Evolutionary conservation across 2,888 invertebrate genomes (phyloP), one percentile per base, ranked within the genome.

Genomic region (Ormia ochracea): DNA sequence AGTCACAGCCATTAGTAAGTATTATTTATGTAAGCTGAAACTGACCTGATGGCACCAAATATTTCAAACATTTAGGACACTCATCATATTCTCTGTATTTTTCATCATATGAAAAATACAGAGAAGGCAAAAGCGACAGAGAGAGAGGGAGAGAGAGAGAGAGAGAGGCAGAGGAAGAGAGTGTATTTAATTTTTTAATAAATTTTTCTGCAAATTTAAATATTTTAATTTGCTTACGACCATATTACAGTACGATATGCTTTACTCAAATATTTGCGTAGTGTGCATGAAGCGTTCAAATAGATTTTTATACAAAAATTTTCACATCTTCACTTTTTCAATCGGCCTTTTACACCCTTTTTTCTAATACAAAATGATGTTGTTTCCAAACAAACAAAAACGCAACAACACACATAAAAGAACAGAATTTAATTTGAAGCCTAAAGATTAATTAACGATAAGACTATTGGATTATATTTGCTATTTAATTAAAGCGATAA

Each of bases 381-480:
- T 28, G 21, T 14, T 68, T 17, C 41, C n/a, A 14, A 28, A 10
- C 26, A 4, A 6, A 72, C 59, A 61, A 12, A 9, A 38, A 50
- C 19, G 31, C 31, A 61, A 17, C 26, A 48, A 36, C 14, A 14
- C 33, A 36, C 17, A 43, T 17, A 14, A 50, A 43, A 33, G 26
- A 23, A 61, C 14, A 48, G 7, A 59, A 45, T 75, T 66, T 19
- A 33, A 54, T 75, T 76, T 61, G 61, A 63, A 48, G 61, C 61
- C 61, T 38, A 69, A 76, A 76, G 70, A 72, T 80, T 76, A 65
- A 76, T 70, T 75, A 68, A 69, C 75, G 68, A 69, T 68, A 56
- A 75, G 23, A 48, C 23, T 59, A 28, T 48, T 65, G 56, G 38
- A 43, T 73, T 73, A 38, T 38, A 56, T 75, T 68, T 75, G 54